These are phyloP conservation scores for Stichopus horrens DNA, from an alignment of 53 echinoderm and acorn worm species.

Conservation along the genomic window DNA sequence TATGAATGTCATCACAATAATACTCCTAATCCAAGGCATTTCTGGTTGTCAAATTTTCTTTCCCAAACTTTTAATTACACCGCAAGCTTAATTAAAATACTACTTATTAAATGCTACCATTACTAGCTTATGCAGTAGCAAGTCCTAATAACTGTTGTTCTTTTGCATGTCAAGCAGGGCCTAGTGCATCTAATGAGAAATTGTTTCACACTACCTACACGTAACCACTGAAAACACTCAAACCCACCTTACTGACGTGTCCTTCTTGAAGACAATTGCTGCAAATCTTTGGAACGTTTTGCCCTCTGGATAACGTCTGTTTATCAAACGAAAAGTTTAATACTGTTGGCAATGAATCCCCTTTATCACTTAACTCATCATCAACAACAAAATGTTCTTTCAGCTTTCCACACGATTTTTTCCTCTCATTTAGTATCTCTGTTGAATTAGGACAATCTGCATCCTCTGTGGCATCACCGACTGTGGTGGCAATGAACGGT, in stretches of 20 bases:
- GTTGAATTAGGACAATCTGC: background rate
- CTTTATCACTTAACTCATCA: background rate
- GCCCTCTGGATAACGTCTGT: slow-evolving; percentile 73
- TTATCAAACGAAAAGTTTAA: slow-evolving; percentile 67
- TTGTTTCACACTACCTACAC: background rate
- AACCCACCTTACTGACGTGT: slow-evolving; percentile 68
- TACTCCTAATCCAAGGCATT: too few species aligned
- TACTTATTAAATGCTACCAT: too few species aligned
- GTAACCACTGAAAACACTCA: background rate
- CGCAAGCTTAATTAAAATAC: too few species aligned
- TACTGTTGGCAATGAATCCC: background rate
- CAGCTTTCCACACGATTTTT: background rate
- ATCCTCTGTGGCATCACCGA: background rate
- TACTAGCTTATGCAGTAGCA: too few species aligned
- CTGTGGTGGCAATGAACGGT: background rate
- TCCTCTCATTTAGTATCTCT: background rate
- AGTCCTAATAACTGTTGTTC: too few species aligned
- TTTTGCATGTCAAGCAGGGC: too few species aligned
- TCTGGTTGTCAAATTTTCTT: too few species aligned
- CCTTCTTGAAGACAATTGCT: slow-evolving; percentile 80
- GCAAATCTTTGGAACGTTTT: slow-evolving; percentile 70
- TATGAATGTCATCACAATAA: too few species aligned
- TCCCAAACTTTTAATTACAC: too few species aligned
- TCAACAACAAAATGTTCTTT: background rate
- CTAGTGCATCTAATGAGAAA: background rate